A percentile compares a stretch with the other conserved stretches of the same genome.
These are phyloP conservation scores for Cotesia typhae DNA, from an alignment of 1,140 invertebrate genomes.

Conservation along the genomic window DNA sequence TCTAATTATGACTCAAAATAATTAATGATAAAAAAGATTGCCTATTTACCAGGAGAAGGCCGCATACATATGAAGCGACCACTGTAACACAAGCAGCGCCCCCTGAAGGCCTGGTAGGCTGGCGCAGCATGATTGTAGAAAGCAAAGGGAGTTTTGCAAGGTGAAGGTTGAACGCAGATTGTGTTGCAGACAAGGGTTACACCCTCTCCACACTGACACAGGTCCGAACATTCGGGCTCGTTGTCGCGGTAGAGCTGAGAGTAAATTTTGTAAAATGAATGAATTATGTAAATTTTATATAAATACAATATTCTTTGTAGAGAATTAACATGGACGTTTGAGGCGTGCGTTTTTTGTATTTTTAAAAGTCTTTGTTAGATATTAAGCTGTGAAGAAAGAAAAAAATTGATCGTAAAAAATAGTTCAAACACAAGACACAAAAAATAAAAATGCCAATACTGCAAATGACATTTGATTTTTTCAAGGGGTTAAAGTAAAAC, in stretches of 20 bases:
- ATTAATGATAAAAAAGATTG: slow-evolving; percentile 10
- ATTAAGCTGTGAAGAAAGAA: no score
- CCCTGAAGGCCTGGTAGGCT: slow-evolving; percentile 86
- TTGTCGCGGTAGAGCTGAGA: slow-evolving; percentile 83
- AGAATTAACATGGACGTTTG: no score
- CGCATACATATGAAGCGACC: slow-evolving; percentile 91
- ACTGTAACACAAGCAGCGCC: slow-evolving; percentile 88
- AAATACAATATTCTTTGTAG: no score
- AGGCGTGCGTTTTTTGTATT: no score
- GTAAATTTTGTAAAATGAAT: slow-evolving; percentile 13
- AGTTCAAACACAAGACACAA: background rate
- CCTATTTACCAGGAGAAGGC: slow-evolving; percentile 76
- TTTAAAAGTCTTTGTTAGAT: no score
- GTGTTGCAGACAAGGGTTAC: slow-evolving; percentile 83
- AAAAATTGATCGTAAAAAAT: no score
- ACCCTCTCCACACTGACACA: slow-evolving; percentile 81
- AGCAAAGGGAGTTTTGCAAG: slow-evolving; percentile 85
- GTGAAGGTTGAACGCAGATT: slow-evolving; percentile 82
- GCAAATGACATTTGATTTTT: slow-evolving; percentile 34
- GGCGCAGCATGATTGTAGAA: slow-evolving; percentile 90
- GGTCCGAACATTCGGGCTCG: slow-evolving; percentile 83
- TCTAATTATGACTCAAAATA: background rate
- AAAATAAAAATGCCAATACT: background rate
- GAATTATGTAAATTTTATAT: no score
- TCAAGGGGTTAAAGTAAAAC: background rate